A percentile compares a stretch with the other conserved stretches of the same genome.
Conservation (phyloP, 2,113 vertebrate genomes). For the human region DNA sequence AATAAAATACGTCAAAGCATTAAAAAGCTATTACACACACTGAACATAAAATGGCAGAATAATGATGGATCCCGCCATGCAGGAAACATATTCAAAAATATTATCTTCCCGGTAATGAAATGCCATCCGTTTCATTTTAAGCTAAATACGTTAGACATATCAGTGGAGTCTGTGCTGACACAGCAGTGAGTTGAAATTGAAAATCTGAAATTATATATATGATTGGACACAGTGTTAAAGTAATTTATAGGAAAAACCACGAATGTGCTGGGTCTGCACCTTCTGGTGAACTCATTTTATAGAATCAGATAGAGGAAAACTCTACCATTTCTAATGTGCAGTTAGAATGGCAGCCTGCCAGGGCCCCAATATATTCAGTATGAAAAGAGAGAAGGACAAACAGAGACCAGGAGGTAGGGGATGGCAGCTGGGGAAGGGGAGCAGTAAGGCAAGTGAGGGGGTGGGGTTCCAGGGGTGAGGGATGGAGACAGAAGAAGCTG, state of each 20-base stretch:
- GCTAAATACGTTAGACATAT: conserved; percentile 93
- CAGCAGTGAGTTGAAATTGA: conserved; percentile 93
- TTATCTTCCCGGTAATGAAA: conserved; percentile 93
- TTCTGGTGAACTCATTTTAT: conserved; percentile 91
- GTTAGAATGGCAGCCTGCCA: conserved; percentile 89
- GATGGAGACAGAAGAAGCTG: conserved; percentile 67
- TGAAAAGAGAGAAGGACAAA: conserved; percentile 75
- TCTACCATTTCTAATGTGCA: conserved; percentile 90
- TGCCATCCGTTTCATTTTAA: conserved; percentile 93
- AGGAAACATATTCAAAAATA: conserved; percentile 94
- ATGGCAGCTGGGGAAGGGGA: not conserved
- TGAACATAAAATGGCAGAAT: conserved; percentile 90
- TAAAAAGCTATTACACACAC: conserved; percentile 90
- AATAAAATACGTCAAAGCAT: conserved; percentile 90
- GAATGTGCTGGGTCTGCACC: conserved; percentile 93
- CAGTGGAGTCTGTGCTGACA: conserved; percentile 92
- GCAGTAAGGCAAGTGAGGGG: not conserved
- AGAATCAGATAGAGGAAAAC: conserved; percentile 92
- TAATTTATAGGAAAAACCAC: conserved; percentile 93
- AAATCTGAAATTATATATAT: conserved; percentile 95
- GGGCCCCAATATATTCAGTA: conserved; percentile 83
- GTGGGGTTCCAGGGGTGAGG: not conserved
- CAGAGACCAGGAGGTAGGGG: conserved; percentile 52
- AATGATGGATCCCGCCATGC: conserved; percentile 89
- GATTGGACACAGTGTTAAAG: conserved; percentile 94